These are phyloP conservation scores for Pogonus chalceus DNA, from an alignment of 1,140 invertebrate species.

Conservation along the genomic window DNA sequence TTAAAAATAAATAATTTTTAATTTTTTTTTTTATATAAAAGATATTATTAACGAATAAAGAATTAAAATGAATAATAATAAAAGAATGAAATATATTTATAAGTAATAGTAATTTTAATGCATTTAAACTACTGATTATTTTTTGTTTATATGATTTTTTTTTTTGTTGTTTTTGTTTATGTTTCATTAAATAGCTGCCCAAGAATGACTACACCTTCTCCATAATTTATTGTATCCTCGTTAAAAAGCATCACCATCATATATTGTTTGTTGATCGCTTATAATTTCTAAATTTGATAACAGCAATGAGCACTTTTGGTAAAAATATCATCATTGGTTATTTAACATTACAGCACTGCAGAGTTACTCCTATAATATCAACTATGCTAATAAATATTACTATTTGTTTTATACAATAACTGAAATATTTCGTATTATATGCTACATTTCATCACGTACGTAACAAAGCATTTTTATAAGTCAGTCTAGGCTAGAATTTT, in stretches of 20 bases:
- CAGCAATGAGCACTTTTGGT: slow-evolving; percentile 55
- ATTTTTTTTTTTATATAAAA: too few relatives aligned
- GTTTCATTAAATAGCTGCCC: neutral
- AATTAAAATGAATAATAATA: too few relatives aligned
- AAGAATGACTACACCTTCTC: neutral
- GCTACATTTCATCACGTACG: slow-evolving; percentile 21
- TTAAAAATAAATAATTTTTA: too few relatives aligned
- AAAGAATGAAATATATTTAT: too few relatives aligned
- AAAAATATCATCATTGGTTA: slow-evolving; percentile 38
- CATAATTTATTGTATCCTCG: neutral
- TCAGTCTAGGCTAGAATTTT: slow-evolving; percentile 32
- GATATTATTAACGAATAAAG: too few relatives aligned
- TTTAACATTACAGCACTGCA: slow-evolving; percentile 7
- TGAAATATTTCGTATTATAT: slow-evolving; percentile 23
- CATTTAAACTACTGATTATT: too few relatives aligned
- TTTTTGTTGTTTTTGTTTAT: neutral
- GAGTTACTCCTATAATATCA: slow-evolving; percentile 11
- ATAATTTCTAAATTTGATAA: slow-evolving; percentile 31
- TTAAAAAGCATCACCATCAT: slow-evolving; percentile 7
- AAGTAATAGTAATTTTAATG: too few relatives aligned
- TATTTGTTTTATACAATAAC: slow-evolving; percentile 16
- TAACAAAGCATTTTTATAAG: slow-evolving; percentile 27
- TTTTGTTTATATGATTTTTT: neutral
- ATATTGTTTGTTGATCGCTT: slow-evolving; percentile 9
- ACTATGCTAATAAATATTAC: slow-evolving; percentile 15